Evolutionary conservation across 2,797 vertebrate genomes (phyloP).

Genomic region (Allenopithecus nigroviridis): DNA sequence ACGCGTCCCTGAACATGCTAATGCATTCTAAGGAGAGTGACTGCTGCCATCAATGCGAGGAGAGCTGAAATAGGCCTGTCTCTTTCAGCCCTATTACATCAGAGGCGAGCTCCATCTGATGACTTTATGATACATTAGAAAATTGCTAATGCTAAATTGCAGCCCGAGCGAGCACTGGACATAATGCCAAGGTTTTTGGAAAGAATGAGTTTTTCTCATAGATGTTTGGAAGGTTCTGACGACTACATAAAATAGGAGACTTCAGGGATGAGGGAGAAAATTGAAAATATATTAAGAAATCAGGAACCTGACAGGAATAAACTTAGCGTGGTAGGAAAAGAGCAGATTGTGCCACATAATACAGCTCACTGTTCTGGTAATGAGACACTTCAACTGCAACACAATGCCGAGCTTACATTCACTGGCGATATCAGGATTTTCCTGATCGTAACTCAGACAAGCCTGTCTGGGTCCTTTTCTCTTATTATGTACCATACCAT

Average conservation of each 20-base stretch:
- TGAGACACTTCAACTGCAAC: conserved; percentile 63
- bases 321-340: conserved; percentile 73
- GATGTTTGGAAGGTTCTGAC: conserved; percentile 71
- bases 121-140: conserved; percentile 76
- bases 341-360: conserved; percentile 70
- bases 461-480: conserved; percentile 71
- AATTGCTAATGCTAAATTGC: conserved; percentile 63
- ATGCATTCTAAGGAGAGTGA: conserved; percentile 44
- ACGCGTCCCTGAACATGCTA: not conserved
- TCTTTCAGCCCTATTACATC: conserved; percentile 53
- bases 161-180: conserved; percentile 54
- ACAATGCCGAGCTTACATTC: conserved; percentile 67
- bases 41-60: not conserved
- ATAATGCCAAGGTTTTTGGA: conserved; percentile 63
- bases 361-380: conserved; percentile 75
- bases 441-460: conserved; percentile 73
- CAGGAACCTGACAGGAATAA: conserved; percentile 75
- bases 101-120: conserved; percentile 53
- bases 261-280: conserved; percentile 78
- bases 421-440: conserved; percentile 72
- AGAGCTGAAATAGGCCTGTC: not conserved
- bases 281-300: conserved; percentile 81
- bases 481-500: conserved; percentile 70
- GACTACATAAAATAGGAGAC: conserved; percentile 74
- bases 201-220: conserved; percentile 73